Conservation (phyloP, 2,797 vertebrate genomes). For the Chelonia mydas region DNA sequence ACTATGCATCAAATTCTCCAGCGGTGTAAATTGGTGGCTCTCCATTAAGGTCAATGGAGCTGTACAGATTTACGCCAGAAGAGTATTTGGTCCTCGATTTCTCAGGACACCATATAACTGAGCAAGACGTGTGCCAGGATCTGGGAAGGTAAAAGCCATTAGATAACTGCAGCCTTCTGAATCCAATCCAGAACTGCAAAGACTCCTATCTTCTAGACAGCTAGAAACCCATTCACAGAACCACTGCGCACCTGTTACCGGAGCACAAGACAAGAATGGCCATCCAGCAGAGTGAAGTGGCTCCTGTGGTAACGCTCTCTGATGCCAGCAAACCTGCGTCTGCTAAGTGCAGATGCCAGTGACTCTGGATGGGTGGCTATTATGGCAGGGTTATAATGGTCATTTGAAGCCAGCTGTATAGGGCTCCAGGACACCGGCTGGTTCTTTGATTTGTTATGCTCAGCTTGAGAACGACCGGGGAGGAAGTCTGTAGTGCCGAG, state of each 20-base stretch:
- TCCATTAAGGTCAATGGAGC: neutral
- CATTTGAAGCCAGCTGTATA: neutral
- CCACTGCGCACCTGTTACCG: neutral
- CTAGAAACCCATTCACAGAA: neutral
- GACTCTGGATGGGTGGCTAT: too few species aligned
- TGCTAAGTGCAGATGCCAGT: neutral
- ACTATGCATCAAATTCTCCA: neutral
- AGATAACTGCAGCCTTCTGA: neutral
- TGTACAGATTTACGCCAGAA: neutral
- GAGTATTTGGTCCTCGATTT: neutral
- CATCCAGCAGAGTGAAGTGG: neutral
- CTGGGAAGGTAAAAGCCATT: neutral
- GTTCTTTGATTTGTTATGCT: neutral
- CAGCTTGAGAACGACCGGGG: neutral
- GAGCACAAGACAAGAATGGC: neutral
- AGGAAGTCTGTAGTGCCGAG: neutral
- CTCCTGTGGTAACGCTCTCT: neutral
- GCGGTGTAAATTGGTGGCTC: neutral
- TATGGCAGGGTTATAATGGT: neutral
- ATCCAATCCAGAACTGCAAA: neutral
- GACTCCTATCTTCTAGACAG: neutral
- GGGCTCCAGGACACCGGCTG: neutral
- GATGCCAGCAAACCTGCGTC: neutral
- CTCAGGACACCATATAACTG: neutral
- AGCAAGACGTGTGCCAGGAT: neutral